These are phyloP conservation scores for Prenolepis imparis DNA, from an alignment of 2,888 invertebrate species.

Conservation along the genomic window DNA sequence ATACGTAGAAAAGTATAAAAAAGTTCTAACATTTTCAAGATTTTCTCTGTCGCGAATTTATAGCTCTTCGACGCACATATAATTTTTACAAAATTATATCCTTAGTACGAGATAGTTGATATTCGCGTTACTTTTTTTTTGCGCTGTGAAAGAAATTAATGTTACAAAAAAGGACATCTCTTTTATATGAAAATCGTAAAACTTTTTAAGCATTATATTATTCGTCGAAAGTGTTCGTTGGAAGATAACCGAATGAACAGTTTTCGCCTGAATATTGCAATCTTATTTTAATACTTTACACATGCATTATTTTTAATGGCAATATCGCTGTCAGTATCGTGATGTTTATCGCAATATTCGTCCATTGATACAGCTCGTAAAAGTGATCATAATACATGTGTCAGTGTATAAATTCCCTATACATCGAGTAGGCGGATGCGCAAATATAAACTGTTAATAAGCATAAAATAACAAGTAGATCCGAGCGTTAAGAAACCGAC, in stretches of 20 bases:
- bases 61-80: neutral
- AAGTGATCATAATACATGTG: constrained; percentile 24
- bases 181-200: neutral
- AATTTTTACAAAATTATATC: neutral
- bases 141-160: neutral
- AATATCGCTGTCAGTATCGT: constrained; percentile 28
- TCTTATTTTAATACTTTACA: constrained; percentile 2
- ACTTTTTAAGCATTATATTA: neutral
- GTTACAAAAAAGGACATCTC: neutral
- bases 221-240: too few relatives aligned
- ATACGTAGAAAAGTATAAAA: neutral
- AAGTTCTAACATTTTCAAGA: neutral
- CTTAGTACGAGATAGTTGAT: neutral
- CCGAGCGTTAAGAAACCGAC: constrained; percentile 22
- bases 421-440: constrained; percentile 41
- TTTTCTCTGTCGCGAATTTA: neutral
- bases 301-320: constrained; percentile 42
- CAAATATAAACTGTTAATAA: constrained; percentile 45
- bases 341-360: constrained; percentile 40
- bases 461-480: constrained; percentile 48
- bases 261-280: constrained; percentile 20
- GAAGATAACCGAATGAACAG: constrained; percentile 1
- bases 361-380: constrained; percentile 45
- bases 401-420: constrained; percentile 38
- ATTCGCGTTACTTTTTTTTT: neutral